phyloP scores from a whole-genome alignment of 2,797 vertebrate genomes.

The Microchirus variegatus region DNA sequence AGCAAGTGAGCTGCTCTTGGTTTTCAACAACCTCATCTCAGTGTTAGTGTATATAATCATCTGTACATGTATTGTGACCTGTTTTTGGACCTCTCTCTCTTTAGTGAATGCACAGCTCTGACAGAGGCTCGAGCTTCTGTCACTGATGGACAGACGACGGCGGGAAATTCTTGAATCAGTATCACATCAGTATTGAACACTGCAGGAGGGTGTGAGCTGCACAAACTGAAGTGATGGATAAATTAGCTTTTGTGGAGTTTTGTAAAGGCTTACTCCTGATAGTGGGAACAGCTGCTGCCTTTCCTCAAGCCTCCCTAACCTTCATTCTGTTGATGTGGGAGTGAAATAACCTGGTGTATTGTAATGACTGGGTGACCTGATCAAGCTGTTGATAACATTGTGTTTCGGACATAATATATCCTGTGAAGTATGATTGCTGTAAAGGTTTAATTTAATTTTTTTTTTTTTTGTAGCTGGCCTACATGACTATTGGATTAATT shows the following conservation, averaged over 20 bases:
- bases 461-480: constrained; percentile 97
- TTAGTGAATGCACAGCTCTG: constrained; percentile 38
- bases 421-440: constrained; percentile 81
- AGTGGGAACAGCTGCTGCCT: constrained; percentile 44
- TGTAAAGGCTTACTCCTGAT: constrained; percentile 22
- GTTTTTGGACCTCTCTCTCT: constrained; percentile 40
- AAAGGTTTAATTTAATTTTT: constrained; percentile 81
- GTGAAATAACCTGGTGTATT: constrained; percentile 68
- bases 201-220: constrained; percentile 39
- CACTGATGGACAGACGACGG: constrained; percentile 30
- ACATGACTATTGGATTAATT: constrained; percentile 92
- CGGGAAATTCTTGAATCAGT: constrained; percentile 35
- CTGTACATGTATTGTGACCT: constrained; percentile 62
- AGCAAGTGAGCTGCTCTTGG: constrained; percentile 59
- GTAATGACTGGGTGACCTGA: constrained; percentile 73
- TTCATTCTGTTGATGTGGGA: constrained; percentile 71
- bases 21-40: constrained; percentile 68
- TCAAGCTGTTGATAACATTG: constrained; percentile 83
- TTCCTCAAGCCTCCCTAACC: constrained; percentile 48
- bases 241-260: constrained; percentile 28
- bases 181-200: constrained; percentile 61
- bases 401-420: constrained; percentile 74
- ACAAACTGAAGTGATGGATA: constrained; percentile 25
- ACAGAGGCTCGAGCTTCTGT: constrained; percentile 27
- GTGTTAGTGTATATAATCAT: constrained; percentile 71